Percentiles rank a stretch among this genome's conserved stretches.
Conservation (phyloP, 1,140 invertebrate species). For the Bombus sibiricus region DNA sequence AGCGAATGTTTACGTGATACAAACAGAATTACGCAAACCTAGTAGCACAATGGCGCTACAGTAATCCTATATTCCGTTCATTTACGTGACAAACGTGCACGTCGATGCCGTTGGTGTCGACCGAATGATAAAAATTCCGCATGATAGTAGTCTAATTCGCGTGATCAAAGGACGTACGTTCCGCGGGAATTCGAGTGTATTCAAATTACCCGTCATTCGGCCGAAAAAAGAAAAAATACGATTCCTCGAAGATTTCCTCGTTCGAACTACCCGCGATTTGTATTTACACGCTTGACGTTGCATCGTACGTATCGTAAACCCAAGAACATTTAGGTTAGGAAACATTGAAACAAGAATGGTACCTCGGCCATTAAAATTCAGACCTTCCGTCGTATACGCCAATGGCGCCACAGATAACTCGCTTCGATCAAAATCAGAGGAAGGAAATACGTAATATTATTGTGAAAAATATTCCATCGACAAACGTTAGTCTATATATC, state of each 20-base stretch:
- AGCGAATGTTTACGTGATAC: conserved; percentile 5
- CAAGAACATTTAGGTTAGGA: neutral
- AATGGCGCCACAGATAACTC: neutral
- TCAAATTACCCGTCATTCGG: conserved; percentile 35
- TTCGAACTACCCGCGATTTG: neutral
- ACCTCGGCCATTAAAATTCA: neutral
- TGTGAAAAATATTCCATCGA: neutral
- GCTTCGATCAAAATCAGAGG: neutral
- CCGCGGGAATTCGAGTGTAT: neutral
- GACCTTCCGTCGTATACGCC: neutral
- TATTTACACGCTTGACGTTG: neutral
- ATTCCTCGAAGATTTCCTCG: neutral
- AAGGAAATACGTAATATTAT: neutral
- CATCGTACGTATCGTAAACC: neutral
- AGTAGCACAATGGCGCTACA: conserved; percentile 54
- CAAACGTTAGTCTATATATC: neutral
- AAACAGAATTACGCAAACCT: conserved; percentile 30
- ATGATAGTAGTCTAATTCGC: conserved; percentile 6
- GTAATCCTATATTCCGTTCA: conserved; percentile 45
- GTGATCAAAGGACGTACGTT: conserved; percentile 22
- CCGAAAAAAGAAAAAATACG: neutral
- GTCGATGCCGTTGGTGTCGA: conserved; percentile 29
- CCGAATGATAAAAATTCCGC: conserved; percentile 29
- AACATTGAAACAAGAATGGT: neutral
- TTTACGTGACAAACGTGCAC: conserved; percentile 60